Percentiles rank a stretch among this genome's conserved stretches.
Evolutionary conservation across 2,888 invertebrate species (phyloP).

Genomic region (Drosophila prostipennis): DNA sequence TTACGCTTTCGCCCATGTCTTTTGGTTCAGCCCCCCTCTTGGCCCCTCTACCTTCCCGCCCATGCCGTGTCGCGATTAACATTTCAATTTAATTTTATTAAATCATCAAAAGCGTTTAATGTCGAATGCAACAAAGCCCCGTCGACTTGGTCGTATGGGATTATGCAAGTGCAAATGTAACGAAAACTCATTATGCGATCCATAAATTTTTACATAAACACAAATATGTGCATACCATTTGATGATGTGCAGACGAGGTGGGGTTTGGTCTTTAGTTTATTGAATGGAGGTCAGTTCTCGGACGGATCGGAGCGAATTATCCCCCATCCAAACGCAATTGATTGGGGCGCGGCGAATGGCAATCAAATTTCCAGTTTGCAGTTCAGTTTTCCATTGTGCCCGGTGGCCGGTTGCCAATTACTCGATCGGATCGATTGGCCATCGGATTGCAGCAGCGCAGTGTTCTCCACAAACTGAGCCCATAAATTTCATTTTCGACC

Average conservation of each 20-base stretch:
- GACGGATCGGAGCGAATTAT: conserved; percentile 11
- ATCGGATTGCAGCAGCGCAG: conserved; percentile 13
- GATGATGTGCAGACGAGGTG: conserved; percentile 27
- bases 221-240: conserved; percentile 40
- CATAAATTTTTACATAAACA: conserved; percentile 32
- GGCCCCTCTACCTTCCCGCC: conserved; percentile 19
- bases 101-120: conserved; percentile 70
- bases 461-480: conserved; percentile 29
- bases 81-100: conserved; percentile 77
- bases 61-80: conserved; percentile 65
- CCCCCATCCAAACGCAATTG: conserved; percentile 7
- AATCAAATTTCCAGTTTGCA: conserved; percentile 15
- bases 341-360: conserved; percentile 21
- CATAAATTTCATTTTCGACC: conserved; percentile 44
- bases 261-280: background rate
- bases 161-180: conserved; percentile 71
- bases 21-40: background rate
- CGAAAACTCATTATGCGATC: conserved; percentile 47
- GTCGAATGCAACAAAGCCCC: conserved; percentile 48
- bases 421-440: conserved; percentile 39
- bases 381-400: conserved; percentile 30
- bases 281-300: conserved; percentile 33
- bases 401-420: conserved; percentile 40
- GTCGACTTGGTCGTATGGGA: conserved; percentile 30
- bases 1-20: conserved; percentile 63